Evolutionary conservation across 2,888 invertebrate genomes (phyloP).

Genomic region (Drosophila recens): DNA sequence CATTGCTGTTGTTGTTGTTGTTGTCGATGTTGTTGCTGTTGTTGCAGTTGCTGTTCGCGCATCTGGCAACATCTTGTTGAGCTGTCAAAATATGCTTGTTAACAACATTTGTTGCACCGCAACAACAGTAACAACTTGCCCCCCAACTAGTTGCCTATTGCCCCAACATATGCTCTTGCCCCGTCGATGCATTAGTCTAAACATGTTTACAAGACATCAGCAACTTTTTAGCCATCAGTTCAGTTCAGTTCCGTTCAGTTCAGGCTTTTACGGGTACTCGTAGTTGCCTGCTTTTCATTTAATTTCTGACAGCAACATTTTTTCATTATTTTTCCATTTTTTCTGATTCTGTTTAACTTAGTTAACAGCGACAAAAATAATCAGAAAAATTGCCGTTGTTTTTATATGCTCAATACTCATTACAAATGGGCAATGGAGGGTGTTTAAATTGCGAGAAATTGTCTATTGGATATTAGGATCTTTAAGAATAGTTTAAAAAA

Average conservation of each 20-base stretch:
- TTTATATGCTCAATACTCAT: slow-evolving; percentile 1
- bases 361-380: slow-evolving; percentile 75
- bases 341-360: slow-evolving; percentile 30
- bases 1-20: slow-evolving; percentile 16
- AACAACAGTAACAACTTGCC: slow-evolving; percentile 43
- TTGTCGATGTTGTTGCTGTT: slow-evolving; percentile 12
- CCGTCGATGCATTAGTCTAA: slow-evolving; percentile 70
- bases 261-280: slow-evolving; percentile 45
- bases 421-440: not conserved
- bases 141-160: not conserved
- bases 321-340: slow-evolving; percentile 14
- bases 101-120: slow-evolving; percentile 79
- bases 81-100: slow-evolving; percentile 80
- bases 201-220: slow-evolving; percentile 73
- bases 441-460: not conserved
- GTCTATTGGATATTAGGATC: too few relatives aligned
- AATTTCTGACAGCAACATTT: slow-evolving; percentile 73
- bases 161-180: slow-evolving; percentile 18
- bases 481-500: too few relatives aligned
- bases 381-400: slow-evolving; percentile 63
- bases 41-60: slow-evolving; percentile 66
- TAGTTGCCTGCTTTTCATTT: slow-evolving; percentile 70
- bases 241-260: slow-evolving; percentile 32
- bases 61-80: slow-evolving; percentile 81
- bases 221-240: slow-evolving; percentile 60